phyloP scores from a whole-genome alignment of 2,113 vertebrate genomes.

The Alethe diademata region DNA sequence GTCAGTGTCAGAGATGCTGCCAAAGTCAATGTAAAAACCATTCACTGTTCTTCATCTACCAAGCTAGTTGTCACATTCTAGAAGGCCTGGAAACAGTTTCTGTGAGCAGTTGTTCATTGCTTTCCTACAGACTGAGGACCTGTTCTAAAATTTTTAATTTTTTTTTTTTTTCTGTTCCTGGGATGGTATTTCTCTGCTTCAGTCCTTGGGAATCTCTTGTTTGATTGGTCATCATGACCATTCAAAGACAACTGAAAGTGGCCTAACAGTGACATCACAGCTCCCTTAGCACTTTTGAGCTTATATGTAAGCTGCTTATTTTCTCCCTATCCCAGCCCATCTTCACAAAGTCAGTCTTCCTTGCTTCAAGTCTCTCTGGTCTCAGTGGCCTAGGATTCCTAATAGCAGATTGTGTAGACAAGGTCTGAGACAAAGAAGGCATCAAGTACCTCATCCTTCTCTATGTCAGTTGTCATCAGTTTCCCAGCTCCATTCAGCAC shows the following conservation, averaged over 20 bases:
- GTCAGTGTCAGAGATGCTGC: background rate
- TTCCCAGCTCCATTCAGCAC: background rate
- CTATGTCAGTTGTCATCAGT: background rate
- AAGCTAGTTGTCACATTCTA: background rate
- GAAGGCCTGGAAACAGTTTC: background rate
- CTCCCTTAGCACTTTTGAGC: background rate
- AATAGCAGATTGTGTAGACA: background rate
- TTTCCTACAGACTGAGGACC: background rate
- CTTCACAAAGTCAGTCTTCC: background rate
- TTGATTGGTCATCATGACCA: background rate
- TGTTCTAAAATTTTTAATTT: background rate
- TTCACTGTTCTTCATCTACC: background rate
- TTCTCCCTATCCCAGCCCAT: background rate
- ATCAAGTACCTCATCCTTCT: background rate
- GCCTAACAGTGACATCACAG: background rate
- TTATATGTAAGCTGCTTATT: background rate
- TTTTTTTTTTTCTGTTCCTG: background rate
- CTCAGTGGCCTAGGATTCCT: background rate
- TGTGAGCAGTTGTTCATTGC: background rate
- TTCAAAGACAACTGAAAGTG: background rate
- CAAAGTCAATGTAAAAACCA: background rate
- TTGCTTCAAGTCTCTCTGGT: background rate
- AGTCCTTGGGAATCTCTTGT: background rate
- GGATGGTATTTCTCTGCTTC: background rate
- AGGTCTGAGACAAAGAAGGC: background rate